phyloP scores from a whole-genome alignment of 2,888 invertebrate genomes.

The Venustoraphidia nigricollis region DNA sequence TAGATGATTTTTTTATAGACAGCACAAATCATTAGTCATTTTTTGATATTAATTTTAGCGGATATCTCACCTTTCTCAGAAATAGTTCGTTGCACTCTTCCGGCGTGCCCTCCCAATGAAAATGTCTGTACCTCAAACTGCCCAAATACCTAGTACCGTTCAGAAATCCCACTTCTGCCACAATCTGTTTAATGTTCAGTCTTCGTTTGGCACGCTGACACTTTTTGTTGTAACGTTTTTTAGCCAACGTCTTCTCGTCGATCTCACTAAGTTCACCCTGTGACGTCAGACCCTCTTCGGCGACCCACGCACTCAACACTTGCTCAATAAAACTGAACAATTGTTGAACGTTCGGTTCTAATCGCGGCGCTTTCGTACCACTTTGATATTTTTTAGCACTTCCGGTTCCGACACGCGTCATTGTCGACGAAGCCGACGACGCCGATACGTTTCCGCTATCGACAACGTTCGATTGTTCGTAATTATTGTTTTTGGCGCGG shows the following conservation, averaged over 20 bases:
- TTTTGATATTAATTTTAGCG: no score
- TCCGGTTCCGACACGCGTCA: constrained; percentile 22
- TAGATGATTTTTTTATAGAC: no score
- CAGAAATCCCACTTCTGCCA: constrained; percentile 52
- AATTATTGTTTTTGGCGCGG: constrained; percentile 18
- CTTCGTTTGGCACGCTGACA: constrained; percentile 48
- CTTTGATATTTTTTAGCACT: constrained; percentile 18
- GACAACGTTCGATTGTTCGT: constrained; percentile 2
- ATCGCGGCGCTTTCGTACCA: constrained; percentile 32
- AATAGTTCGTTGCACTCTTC: constrained; percentile 81
- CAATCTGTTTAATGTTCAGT: constrained; percentile 46
- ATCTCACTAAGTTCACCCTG: constrained; percentile 60
- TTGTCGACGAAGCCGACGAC: constrained; percentile 20
- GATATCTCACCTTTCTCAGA: constrained; percentile 56
- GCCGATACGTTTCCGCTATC: constrained; percentile 21
- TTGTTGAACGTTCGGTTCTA: constrained; percentile 66
- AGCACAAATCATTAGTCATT: no score
- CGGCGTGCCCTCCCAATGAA: constrained; percentile 75
- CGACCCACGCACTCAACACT: constrained; percentile 65
- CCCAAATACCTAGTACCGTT: constrained; percentile 45
- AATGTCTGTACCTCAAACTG: constrained; percentile 56
- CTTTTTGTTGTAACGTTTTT: constrained; percentile 42
- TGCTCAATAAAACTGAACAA: constrained; percentile 69
- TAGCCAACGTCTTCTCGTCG: constrained; percentile 45
- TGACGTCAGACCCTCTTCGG: constrained; percentile 53